Conservation (phyloP, 2,888 invertebrate genomes). For the Epinotia demarniana region DNA sequence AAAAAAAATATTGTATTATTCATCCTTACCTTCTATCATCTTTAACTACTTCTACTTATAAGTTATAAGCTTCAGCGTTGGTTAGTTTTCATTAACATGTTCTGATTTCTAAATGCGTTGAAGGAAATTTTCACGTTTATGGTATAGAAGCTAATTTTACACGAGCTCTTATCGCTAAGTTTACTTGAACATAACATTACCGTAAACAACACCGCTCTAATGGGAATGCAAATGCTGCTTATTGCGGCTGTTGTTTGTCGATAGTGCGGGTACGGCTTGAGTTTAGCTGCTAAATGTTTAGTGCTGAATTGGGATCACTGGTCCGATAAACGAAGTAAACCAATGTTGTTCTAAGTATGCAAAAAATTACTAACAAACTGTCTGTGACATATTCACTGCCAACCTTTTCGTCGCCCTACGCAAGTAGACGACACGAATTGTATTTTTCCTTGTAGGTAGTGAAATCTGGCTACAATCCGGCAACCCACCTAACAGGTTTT, state of each 20-base stretch:
- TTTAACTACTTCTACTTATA: neutral
- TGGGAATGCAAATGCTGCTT: constrained; percentile 50
- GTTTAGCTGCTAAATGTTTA: constrained; percentile 34
- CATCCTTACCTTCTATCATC: neutral
- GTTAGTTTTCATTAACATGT: neutral
- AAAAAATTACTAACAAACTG: neutral
- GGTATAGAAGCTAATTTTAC: constrained; percentile 27
- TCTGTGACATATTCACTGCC: neutral
- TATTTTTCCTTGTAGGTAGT: neutral
- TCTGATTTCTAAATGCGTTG: neutral
- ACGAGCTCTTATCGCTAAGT: constrained; percentile 34
- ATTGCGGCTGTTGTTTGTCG: constrained; percentile 41
- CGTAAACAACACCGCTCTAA: constrained; percentile 47
- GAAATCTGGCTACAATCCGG: neutral
- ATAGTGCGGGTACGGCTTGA: constrained; percentile 44
- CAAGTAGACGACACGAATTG: neutral
- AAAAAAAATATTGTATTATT: too few species aligned
- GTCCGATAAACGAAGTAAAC: neutral
- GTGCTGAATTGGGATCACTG: constrained; percentile 18
- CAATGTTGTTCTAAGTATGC: neutral
- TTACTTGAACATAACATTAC: constrained; percentile 39
- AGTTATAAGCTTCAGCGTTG: neutral
- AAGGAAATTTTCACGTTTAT: constrained; percentile 4
- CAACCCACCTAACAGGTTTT: neutral
- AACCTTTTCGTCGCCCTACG: neutral